Evolutionary conservation across 1,140 invertebrate species (phyloP), one percentile per base, ranked within the genome.

Genomic region (Drosophila serrata): DNA sequence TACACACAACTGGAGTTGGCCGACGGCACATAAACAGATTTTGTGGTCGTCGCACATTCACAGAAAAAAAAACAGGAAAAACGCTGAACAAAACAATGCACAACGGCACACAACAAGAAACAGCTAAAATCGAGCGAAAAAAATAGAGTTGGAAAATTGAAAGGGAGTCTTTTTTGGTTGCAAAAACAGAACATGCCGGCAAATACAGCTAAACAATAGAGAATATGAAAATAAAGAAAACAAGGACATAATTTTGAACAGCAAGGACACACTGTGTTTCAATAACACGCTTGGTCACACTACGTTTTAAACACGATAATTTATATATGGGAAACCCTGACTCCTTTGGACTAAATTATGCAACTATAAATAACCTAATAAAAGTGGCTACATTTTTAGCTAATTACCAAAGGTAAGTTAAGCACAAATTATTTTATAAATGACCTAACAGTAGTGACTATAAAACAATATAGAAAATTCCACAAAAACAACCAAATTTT

Each of bases 21-120:
- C 48, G 53, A 48, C 65, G 67, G 64, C 84, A 49, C 61, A 87
- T 87, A 88, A 87, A 80, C 84, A 87, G 80, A 87, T 88, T 87
- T 73, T 84, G 80, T 79, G 76, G 79, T 62, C 65, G 79, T 77
- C 61, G 67, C 42, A 78, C 46, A 88, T 24, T 73, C 74, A 79
- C 68, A 46, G 55, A 72, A n/a, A 43, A 46, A 24, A 62, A 57
- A 58, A 80, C 24, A 37, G n/a, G n/a, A 37, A 48, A 53, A 56
- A 17, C n/a, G 7, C 45, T 17, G n/a, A 49, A 17, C 46, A n/a
- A 48, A 53, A 69, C 19, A 49, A 51, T 31, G 48, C 19, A 19
- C 27, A 46, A 24, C 22, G n/a, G 46, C 19, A 37, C 59, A 59
- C 29, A 57, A 56, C n/a, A 17, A 31, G 45, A 77, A 45, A 33